A percentile compares a stretch with the other conserved stretches of the same genome.
Evolutionary conservation across 2,888 invertebrate species (phyloP).

Genomic region (Caenorhabditis afra): DNA sequence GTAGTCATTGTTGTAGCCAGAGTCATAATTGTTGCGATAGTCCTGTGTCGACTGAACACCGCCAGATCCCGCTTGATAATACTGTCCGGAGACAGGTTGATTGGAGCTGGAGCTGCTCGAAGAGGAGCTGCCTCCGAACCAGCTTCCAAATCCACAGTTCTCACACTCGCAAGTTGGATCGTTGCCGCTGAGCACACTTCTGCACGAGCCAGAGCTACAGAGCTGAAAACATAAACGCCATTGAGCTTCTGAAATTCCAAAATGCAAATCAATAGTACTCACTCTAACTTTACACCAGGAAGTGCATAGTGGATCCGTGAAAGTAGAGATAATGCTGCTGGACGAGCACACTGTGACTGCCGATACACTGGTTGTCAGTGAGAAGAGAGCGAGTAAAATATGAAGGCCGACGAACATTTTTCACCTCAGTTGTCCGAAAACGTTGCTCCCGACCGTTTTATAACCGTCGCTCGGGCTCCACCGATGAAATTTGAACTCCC

Average conservation of each 20-base stretch:
- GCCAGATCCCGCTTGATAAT: slow-evolving; percentile 37
- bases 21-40: slow-evolving; percentile 18
- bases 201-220: slow-evolving; percentile 48
- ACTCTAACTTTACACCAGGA: slow-evolving; percentile 61
- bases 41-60: slow-evolving; percentile 27
- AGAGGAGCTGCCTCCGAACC: slow-evolving; percentile 25
- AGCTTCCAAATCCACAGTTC: slow-evolving; percentile 40
- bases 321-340: slow-evolving; percentile 27
- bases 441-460: not conserved
- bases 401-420: slow-evolving; percentile 13
- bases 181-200: slow-evolving; percentile 20
- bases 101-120: slow-evolving; percentile 39
- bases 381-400: not conserved
- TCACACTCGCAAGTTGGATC: slow-evolving; percentile 47
- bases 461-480: not conserved
- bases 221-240: no score
- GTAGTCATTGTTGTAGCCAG: not conserved
- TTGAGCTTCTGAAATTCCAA: no score
- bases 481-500: not conserved
- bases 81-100: slow-evolving; percentile 41
- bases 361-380: not conserved
- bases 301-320: slow-evolving; percentile 56
- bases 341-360: slow-evolving; percentile 43
- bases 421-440: not conserved
- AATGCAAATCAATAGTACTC: no score